These are phyloP conservation scores for Homalodisca vitripennis DNA, from an alignment of 1,140 invertebrate genomes.

Conservation along the genomic window DNA sequence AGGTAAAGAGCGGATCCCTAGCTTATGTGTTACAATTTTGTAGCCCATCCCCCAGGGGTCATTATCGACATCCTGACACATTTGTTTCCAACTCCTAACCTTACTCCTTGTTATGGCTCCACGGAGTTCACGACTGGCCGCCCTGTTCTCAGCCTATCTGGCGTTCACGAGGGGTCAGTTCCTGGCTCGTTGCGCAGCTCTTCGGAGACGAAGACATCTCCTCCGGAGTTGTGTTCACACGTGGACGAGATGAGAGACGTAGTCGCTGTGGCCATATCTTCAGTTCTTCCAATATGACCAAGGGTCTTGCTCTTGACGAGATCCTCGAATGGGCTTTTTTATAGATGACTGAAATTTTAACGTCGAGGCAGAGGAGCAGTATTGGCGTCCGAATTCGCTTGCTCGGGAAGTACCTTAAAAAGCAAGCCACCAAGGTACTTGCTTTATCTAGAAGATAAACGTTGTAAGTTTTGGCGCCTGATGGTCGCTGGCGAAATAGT, in stretches of 20 bases:
- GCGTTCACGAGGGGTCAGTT: not conserved
- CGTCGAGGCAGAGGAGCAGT: not conserved
- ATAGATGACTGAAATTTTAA: not conserved
- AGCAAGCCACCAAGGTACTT: no score
- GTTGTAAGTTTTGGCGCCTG: no score
- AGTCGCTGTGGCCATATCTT: not conserved
- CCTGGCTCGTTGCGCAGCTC: not conserved
- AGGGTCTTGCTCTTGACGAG: no score
- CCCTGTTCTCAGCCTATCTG: not conserved
- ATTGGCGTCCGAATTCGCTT: not conserved
- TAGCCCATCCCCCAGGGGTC: no score
- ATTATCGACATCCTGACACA: no score
- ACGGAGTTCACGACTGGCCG: not conserved
- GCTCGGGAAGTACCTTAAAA: no score
- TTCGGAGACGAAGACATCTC: no score
- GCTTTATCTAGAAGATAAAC: no score
- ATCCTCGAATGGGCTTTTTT: no score
- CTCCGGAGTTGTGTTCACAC: not conserved
- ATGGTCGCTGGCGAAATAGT: not conserved
- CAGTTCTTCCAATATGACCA: no score
- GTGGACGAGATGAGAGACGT: not conserved
- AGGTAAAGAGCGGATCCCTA: no score
- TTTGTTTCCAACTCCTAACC: not conserved
- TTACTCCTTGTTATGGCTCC: not conserved
- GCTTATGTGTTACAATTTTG: no score